Conservation (phyloP, 1,140 invertebrate species). For the Nasonia vitripennis region DNA sequence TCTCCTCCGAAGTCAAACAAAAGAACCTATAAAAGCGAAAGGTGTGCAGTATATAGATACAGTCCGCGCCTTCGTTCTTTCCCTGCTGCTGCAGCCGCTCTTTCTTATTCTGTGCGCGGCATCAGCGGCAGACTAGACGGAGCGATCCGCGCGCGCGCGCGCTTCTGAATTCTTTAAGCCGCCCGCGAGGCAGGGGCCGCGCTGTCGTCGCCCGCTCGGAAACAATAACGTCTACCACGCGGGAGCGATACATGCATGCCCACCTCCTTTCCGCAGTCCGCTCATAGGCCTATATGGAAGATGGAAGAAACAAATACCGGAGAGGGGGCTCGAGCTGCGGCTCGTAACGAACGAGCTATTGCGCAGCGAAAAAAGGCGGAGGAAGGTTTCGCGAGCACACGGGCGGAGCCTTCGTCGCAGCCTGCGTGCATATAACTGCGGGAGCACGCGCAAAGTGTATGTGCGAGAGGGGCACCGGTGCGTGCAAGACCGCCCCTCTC, state of each 20-base stretch:
- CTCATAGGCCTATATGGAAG: not conserved
- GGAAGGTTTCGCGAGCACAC: not conserved
- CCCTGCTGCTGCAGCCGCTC: not conserved
- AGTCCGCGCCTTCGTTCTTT: not conserved
- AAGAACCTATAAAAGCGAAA: slow-evolving; percentile 39
- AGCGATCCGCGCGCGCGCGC: not conserved
- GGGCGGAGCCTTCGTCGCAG: not conserved
- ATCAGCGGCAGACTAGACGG: not conserved
- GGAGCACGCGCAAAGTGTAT: too few species aligned
- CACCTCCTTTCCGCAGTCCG: not conserved
- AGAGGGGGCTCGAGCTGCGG: not conserved
- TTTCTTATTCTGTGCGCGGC: too few species aligned
- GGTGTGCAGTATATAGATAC: slow-evolving; percentile 1
- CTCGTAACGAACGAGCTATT: too few species aligned
- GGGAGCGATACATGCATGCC: not conserved
- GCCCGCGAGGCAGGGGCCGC: slow-evolving; percentile 40
- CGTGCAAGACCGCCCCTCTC: not conserved
- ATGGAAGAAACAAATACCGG: not conserved
- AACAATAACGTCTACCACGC: not conserved
- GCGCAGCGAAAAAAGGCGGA: not conserved
- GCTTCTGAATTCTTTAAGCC: slow-evolving; percentile 53
- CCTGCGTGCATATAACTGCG: not conserved
- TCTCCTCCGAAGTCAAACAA: slow-evolving; percentile 34
- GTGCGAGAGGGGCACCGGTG: too few species aligned
- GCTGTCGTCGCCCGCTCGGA: not conserved